These are phyloP conservation scores for Loriculus beryllinus DNA, from an alignment of 2,797 vertebrate genomes.

Conservation along the genomic window DNA sequence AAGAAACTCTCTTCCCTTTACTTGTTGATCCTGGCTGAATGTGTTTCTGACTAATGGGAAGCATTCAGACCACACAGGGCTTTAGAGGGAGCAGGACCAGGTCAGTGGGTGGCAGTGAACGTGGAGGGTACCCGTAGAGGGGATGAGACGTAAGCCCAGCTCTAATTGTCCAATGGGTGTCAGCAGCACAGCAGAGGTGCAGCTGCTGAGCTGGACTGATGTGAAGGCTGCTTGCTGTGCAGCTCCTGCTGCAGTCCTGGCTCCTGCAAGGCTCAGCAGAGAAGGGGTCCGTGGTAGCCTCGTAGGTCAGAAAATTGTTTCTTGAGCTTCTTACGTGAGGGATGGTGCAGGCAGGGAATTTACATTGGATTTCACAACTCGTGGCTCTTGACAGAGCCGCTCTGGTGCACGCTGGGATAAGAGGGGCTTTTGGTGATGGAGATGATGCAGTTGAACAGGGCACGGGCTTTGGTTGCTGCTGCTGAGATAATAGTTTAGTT, in stretches of 20 bases:
- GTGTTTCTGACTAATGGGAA: rapidly evolving
- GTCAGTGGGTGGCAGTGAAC: not conserved
- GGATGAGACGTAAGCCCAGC: not conserved
- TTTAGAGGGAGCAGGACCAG: not conserved
- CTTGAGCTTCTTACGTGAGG: not conserved
- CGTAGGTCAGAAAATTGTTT: not conserved
- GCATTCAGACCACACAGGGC: not conserved
- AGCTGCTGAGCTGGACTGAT: not conserved
- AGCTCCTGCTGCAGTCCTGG: not conserved
- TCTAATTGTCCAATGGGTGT: not conserved
- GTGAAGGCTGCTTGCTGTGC: not conserved
- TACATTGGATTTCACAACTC: not conserved
- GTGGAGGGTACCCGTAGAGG: rapidly evolving
- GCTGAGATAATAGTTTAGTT: rapidly evolving
- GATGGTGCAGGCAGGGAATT: not conserved
- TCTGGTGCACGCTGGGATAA: not conserved
- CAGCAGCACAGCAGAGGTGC: not conserved
- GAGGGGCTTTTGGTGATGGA: not conserved
- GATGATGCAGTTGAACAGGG: not conserved
- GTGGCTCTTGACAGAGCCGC: not conserved
- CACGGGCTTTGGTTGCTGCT: not conserved
- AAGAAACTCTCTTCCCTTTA: not conserved
- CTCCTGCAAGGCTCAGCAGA: not conserved
- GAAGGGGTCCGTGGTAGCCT: not conserved
- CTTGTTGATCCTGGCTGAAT: not conserved